Evolutionary conservation across 2,113 vertebrate genomes (phyloP).

Genomic region (Theristicus caerulescens): DNA sequence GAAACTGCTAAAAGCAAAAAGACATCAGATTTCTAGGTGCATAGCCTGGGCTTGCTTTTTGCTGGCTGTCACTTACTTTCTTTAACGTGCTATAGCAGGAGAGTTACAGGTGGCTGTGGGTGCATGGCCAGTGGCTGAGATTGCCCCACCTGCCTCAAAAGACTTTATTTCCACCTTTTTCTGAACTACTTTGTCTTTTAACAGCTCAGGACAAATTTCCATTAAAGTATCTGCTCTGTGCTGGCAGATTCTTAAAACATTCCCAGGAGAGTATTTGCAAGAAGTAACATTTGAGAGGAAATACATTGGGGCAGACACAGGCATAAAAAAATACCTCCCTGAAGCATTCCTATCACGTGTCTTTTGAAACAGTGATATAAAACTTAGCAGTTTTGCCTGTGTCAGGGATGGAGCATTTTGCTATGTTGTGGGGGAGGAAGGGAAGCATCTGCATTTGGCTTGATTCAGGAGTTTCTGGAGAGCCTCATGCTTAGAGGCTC

Average conservation of each 20-base stretch:
- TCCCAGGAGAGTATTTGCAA: background rate
- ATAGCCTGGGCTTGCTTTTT: background rate
- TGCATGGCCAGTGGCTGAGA: background rate
- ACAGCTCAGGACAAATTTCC: background rate
- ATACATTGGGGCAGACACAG: background rate
- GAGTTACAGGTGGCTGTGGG: background rate
- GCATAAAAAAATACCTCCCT: background rate
- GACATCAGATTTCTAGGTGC: background rate
- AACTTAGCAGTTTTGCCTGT: background rate
- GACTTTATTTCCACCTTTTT: background rate
- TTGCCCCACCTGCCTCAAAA: background rate
- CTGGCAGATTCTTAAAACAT: background rate
- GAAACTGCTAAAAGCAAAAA: background rate
- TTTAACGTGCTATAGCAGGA: background rate
- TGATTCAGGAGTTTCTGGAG: background rate
- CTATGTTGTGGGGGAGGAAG: fast-evolving
- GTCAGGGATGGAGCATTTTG: background rate
- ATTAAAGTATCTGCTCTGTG: background rate
- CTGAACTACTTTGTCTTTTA: background rate
- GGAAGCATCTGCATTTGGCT: background rate
- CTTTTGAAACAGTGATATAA: background rate
- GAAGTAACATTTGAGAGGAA: background rate
- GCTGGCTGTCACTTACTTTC: background rate
- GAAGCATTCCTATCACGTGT: background rate
- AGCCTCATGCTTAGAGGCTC: background rate